Conservation (phyloP, 2,888 invertebrate genomes). For the Drosophila pegasa region DNA sequence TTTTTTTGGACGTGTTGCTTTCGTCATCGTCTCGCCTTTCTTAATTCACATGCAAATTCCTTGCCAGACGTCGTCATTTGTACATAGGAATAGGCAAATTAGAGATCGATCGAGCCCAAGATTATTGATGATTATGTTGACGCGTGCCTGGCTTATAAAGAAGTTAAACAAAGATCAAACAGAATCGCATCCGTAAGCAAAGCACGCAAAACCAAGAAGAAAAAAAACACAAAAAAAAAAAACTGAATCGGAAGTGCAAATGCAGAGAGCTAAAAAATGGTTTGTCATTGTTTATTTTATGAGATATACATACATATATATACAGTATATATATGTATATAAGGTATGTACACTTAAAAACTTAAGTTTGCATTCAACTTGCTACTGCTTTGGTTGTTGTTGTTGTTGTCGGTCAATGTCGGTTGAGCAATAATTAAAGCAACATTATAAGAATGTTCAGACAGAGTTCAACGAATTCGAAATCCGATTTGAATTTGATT, state of each 20-base stretch:
- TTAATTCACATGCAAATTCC: conserved; percentile 53
- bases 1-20: conserved; percentile 16
- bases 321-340: conserved; percentile 8
- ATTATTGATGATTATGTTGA: conserved; percentile 61
- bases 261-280: conserved; percentile 44
- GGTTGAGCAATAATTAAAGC: conserved; percentile 68
- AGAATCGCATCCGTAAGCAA: conserved; percentile 45
- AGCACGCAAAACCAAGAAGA: conserved; percentile 38
- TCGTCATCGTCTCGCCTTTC: conserved; percentile 50
- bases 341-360: conserved; percentile 42
- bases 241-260: conserved; percentile 73
- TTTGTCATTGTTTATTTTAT: conserved; percentile 72
- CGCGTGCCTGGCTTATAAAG: conserved; percentile 64
- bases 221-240: conserved; percentile 21
- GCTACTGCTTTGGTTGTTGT: conserved; percentile 34
- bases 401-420: conserved; percentile 64
- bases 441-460: conserved; percentile 51
- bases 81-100: conserved; percentile 48
- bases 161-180: conserved; percentile 33
- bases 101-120: conserved; percentile 39
- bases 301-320: conserved; percentile 1
- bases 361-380: conserved; percentile 48
- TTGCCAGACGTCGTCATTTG: conserved; percentile 26
- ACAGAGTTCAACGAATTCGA: conserved; percentile 60
- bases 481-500: conserved; percentile 47